Conservation (phyloP, 2,113 vertebrate species). For the Tinamus guttatus region DNA sequence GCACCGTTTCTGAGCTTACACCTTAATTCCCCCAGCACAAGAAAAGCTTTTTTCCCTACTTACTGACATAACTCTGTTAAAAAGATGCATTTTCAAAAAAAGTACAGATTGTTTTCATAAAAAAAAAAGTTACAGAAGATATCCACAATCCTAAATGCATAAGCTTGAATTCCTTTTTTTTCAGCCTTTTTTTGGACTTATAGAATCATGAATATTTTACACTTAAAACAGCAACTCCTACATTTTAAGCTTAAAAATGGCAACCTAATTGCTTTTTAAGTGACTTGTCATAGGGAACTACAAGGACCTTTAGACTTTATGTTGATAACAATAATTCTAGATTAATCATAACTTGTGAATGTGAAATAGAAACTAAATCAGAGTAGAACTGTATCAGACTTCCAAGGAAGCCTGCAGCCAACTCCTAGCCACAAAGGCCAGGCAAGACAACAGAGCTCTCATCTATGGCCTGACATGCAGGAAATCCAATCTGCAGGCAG, state of each 20-base stretch:
- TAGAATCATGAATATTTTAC: not conserved
- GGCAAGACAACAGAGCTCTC: not conserved
- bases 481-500: not conserved
- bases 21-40: not conserved
- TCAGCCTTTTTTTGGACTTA: not conserved
- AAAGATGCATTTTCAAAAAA: no score
- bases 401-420: fast-evolving
- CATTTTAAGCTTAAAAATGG: not conserved
- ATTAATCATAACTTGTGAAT: not conserved
- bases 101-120: not conserved
- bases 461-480: fast-evolving
- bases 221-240: not conserved
- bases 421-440: not conserved
- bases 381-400: not conserved
- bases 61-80: not conserved
- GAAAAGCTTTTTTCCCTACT: not conserved
- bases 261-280: not conserved
- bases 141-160: not conserved
- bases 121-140: not conserved
- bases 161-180: not conserved
- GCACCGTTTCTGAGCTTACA: not conserved
- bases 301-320: not conserved
- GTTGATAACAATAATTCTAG: not conserved
- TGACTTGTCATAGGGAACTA: not conserved
- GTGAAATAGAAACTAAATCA: not conserved